Evolutionary conservation across 2,113 vertebrate genomes (phyloP).

Genomic region (Pterocles burchelli): DNA sequence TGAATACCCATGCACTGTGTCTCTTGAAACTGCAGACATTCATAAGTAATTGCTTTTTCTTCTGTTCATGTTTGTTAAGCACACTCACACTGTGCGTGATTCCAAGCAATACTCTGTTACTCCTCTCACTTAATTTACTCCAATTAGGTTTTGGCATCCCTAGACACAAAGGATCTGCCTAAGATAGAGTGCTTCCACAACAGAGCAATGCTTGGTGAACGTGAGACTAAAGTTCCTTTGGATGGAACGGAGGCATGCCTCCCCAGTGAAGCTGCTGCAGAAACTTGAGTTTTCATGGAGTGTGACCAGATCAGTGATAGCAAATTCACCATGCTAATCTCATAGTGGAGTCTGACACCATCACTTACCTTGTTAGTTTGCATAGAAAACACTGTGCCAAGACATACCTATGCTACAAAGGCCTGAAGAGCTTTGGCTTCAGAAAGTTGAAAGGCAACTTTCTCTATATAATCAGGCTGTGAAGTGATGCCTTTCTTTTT

Average conservation of each 20-base stretch:
- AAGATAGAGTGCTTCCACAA: background rate
- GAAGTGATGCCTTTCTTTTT: background rate
- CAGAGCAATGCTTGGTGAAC: background rate
- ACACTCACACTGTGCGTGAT: background rate
- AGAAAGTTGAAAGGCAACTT: background rate
- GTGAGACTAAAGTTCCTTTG: background rate
- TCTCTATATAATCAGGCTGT: background rate
- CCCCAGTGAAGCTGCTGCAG: background rate
- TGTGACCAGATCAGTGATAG: fast-evolving
- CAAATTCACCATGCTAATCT: background rate
- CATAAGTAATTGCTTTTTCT: background rate
- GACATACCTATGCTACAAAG: background rate
- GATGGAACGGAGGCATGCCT: background rate
- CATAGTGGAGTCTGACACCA: background rate
- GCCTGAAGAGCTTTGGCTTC: background rate
- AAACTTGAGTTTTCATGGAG: background rate
- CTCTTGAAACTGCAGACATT: background rate
- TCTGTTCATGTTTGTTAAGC: conserved; percentile 1
- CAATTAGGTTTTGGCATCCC: background rate
- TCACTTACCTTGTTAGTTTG: background rate
- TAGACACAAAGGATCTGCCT: background rate
- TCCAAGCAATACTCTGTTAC: background rate
- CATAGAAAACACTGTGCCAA: background rate
- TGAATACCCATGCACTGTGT: background rate
- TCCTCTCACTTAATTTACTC: conserved; percentile 6